These are phyloP conservation scores for Eupithecia insigniata DNA, from an alignment of 2,888 invertebrate species.

Conservation along the genomic window DNA sequence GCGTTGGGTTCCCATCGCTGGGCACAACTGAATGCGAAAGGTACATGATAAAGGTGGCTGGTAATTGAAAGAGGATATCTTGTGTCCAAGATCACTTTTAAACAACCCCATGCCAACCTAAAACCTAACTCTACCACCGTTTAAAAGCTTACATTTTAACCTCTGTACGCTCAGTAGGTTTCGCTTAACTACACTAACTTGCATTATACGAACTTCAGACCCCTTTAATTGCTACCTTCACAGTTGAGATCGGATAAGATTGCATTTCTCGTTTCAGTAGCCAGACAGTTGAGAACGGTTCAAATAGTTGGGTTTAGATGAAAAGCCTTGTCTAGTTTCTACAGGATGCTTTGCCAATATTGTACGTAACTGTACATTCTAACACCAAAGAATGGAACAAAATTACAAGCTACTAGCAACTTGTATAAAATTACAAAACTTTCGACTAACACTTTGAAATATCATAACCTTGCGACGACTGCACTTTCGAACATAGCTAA, in stretches of 20 bases:
- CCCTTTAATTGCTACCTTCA: constrained; percentile 63
- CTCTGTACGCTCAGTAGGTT: constrained; percentile 17
- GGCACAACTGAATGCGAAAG: neutral
- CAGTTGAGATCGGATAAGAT: constrained; percentile 61
- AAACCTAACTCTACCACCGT: neutral
- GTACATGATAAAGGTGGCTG: neutral
- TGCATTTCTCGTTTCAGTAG: constrained; percentile 54
- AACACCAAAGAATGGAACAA: neutral
- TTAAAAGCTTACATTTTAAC: neutral
- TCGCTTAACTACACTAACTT: constrained; percentile 39
- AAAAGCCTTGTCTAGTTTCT: neutral
- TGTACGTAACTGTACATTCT: neutral
- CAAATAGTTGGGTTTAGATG: constrained; percentile 14
- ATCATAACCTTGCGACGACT: neutral
- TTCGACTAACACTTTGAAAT: neutral
- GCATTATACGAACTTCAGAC: constrained; percentile 52
- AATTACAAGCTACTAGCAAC: neutral
- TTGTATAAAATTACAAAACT: neutral
- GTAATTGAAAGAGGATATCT: neutral
- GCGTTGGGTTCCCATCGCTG: neutral
- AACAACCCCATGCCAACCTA: neutral
- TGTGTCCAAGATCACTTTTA: too few relatives aligned
- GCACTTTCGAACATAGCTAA: too few relatives aligned
- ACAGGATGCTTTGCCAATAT: constrained; percentile 1
- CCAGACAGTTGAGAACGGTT: constrained; percentile 18